phyloP scores from a whole-genome alignment of 2,797 vertebrate species.

The Eidolon dupreanum region DNA sequence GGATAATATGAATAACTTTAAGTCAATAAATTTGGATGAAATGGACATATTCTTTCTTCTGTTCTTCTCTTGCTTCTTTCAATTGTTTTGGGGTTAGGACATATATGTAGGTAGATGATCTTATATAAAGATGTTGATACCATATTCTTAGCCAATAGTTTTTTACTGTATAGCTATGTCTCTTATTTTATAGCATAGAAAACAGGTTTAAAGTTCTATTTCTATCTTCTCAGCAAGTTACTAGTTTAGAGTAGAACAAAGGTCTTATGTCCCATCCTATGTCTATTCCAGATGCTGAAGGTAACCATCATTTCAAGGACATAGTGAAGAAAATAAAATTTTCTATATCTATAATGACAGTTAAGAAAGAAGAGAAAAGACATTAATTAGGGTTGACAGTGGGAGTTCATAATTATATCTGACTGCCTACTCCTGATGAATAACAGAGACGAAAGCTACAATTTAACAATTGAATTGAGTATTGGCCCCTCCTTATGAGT shows the following conservation, averaged over 20 bases:
- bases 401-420: not conserved
- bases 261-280: not conserved
- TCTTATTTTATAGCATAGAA: not conserved
- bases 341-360: not conserved
- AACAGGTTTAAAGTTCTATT: not conserved
- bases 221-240: not conserved
- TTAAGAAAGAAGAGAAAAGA: not conserved
- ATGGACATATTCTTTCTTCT: not conserved
- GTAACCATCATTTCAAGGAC: conserved; percentile 10
- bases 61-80: not conserved
- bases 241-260: not conserved
- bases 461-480: not conserved
- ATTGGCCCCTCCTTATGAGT: not conserved
- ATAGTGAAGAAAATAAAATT: conserved; percentile 12
- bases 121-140: not conserved
- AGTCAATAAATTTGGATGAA: not conserved
- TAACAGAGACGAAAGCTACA: not conserved
- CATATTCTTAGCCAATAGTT: not conserved
- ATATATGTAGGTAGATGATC: not conserved
- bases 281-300: not conserved
- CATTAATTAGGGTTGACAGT: not conserved
- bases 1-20: not conserved
- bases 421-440: not conserved
- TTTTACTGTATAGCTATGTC: not conserved
- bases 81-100: not conserved